A percentile compares a stretch with the other conserved stretches of the same genome.
phyloP scores from a whole-genome alignment of 2,888 invertebrate species.

The Eudasyphora cyanicolor region DNA sequence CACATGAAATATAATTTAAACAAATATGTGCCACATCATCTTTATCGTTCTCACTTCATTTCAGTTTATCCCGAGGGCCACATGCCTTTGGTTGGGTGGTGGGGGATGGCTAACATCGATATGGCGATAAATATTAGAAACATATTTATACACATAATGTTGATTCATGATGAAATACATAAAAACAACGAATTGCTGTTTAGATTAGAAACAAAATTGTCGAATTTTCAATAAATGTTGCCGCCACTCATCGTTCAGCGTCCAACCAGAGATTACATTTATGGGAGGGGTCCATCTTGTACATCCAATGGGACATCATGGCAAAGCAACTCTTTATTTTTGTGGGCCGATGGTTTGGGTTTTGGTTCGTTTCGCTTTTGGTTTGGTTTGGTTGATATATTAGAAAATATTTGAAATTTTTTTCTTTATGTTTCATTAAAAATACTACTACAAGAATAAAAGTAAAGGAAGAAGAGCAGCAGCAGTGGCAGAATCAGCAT shows the following conservation, averaged over 20 bases:
- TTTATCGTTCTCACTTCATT: too few species aligned
- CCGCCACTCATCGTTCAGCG: not conserved
- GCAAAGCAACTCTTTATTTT: not conserved
- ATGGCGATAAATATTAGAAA: not conserved
- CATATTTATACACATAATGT: not conserved
- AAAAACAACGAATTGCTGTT: not conserved
- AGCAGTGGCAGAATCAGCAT: constrained; percentile 12
- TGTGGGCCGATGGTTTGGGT: constrained; percentile 11
- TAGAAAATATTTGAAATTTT: constrained; percentile 55
- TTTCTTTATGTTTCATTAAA: constrained; percentile 52
- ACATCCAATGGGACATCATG: not conserved
- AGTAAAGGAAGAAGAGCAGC: constrained; percentile 18
- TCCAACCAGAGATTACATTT: not conserved
- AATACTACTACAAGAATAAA: not conserved
- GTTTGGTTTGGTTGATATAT: constrained; percentile 49
- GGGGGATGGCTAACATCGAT: not conserved
- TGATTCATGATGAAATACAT: not conserved
- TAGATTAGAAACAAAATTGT: not conserved
- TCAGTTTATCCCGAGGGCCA: too few species aligned
- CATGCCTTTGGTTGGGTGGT: not conserved
- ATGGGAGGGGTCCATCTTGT: not conserved
- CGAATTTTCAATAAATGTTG: not conserved
- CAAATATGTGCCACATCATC: not conserved
- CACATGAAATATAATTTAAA: not conserved
- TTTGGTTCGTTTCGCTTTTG: constrained; percentile 1